Evolutionary conservation across 2,113 vertebrate genomes (phyloP), one percentile per base, ranked within the genome.

Genomic region (Caranx ignobilis): DNA sequence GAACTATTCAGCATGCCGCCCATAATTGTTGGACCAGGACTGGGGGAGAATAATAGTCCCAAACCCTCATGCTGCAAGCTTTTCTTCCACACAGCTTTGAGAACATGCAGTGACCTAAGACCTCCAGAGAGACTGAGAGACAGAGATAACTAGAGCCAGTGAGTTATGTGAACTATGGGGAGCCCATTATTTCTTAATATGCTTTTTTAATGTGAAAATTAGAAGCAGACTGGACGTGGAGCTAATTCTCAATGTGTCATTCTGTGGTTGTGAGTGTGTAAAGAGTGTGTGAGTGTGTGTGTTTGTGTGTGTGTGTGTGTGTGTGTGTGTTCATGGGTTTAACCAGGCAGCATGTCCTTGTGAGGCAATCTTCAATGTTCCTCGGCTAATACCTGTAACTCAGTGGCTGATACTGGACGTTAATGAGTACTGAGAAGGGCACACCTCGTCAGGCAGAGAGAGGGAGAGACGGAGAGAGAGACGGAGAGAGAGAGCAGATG

Each of bases 171-270:
- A 88, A 60, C 84, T 70, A 64, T 45, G 57, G 79, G 87, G 76
- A 71, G 87, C 83, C 87, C 64, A 91, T 92, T 91, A 92, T 89
- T 87, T 86, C 74, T 73, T 79, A 89, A 89, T 88, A 79, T 86
- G 84, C 68, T 88, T 89, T 86, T 84, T 71, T 75, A 67, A 92
- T 87, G 86, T 89, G 90, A 90, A 83, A 92, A 92, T 90, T 91
- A 85, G 86, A 88, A 82, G 83, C 82, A 72, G 76, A 21, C 75
- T 79, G 65, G 77, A 85, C 10, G 72, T 81, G 84, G 63, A 79
- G 85, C 64, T 91, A 81, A 93, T 89, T 85, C 79, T 68, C 70
- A 70, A 91, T 82, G 85, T 91, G 88, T 90, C 76, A 91, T 86
- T 90, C 50, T 80, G 13, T 19, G 35, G 34, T 50, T 61, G 61